Conservation (phyloP, 2,888 invertebrate species). For the Busseola fusca region DNA sequence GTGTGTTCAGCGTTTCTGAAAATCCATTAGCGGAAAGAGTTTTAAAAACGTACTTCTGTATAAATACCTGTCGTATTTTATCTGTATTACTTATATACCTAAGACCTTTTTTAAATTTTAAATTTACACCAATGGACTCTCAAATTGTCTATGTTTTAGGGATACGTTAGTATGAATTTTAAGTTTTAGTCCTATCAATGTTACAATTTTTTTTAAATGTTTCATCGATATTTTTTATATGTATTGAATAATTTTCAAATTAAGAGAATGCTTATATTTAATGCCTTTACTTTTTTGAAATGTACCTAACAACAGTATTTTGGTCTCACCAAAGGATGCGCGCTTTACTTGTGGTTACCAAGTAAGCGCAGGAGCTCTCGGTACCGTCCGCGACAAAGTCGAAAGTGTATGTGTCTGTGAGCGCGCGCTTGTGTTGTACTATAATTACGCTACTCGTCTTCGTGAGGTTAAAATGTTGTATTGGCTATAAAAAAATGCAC, state of each 20-base stretch:
- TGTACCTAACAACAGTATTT: background rate
- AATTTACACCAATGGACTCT: too few species aligned
- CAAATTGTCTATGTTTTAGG: background rate
- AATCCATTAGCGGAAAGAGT: constrained; percentile 26
- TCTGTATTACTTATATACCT: background rate
- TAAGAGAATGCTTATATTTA: background rate
- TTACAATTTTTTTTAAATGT: background rate
- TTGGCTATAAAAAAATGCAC: background rate
- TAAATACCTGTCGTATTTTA: constrained; percentile 11
- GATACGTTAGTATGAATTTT: background rate
- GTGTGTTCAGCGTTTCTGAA: constrained; percentile 9
- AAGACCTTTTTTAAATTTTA: too few species aligned
- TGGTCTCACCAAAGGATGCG: background rate
- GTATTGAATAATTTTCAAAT: background rate
- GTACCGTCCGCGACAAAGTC: too few species aligned
- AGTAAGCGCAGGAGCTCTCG: too few species aligned
- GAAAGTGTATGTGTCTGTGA: background rate
- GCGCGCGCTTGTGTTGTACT: too few species aligned
- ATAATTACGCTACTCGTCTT: too few species aligned
- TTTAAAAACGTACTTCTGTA: constrained; percentile 17
- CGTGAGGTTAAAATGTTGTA: too few species aligned
- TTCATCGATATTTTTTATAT: background rate
- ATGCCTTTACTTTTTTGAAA: background rate
- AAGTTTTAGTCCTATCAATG: background rate
- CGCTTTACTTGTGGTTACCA: background rate